Conservation (phyloP, 35 echinoderm and acorn worm genomes). For the Apostichopus californicus region DNA sequence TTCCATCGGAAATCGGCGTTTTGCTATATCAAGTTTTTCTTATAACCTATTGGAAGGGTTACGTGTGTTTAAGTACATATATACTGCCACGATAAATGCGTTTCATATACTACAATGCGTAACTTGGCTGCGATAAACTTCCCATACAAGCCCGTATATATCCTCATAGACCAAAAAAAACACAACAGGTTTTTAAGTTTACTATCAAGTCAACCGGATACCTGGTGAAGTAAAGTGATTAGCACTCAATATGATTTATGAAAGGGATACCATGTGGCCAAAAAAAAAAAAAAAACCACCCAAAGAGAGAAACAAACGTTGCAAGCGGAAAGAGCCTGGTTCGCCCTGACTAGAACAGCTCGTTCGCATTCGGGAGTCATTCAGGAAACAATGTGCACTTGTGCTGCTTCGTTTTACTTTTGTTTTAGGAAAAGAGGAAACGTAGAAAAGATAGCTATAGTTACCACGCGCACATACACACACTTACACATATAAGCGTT, state of each 20-base stretch:
- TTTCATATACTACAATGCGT: too few relatives aligned
- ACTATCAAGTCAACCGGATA: slow-evolving; percentile 25
- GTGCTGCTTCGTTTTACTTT: slow-evolving; percentile 51
- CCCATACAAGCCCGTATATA: background rate
- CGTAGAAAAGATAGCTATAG: slow-evolving; percentile 41
- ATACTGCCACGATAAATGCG: too few relatives aligned
- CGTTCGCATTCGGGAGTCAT: slow-evolving; percentile 9
- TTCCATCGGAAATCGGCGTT: too few relatives aligned
- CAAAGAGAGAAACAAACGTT: background rate
- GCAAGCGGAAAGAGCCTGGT: slow-evolving; percentile 44
- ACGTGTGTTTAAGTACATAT: too few relatives aligned
- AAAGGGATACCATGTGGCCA: background rate
- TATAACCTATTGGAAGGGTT: too few relatives aligned
- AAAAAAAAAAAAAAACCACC: background rate
- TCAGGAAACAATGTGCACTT: slow-evolving; percentile 51
- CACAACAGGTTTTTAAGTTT: background rate
- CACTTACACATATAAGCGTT: background rate
- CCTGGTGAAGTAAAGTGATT: background rate
- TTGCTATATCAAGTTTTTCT: too few relatives aligned
- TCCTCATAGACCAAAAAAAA: too few relatives aligned
- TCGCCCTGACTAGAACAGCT: slow-evolving; percentile 12
- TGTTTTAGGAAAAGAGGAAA: slow-evolving; percentile 35
- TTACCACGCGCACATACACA: too few relatives aligned
- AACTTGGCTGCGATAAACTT: background rate
- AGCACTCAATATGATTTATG: background rate